A percentile compares a stretch with the other conserved stretches of the same genome.
These are phyloP conservation scores for Globodera rostochiensis DNA, from an alignment of 1,140 invertebrate species.

Conservation along the genomic window DNA sequence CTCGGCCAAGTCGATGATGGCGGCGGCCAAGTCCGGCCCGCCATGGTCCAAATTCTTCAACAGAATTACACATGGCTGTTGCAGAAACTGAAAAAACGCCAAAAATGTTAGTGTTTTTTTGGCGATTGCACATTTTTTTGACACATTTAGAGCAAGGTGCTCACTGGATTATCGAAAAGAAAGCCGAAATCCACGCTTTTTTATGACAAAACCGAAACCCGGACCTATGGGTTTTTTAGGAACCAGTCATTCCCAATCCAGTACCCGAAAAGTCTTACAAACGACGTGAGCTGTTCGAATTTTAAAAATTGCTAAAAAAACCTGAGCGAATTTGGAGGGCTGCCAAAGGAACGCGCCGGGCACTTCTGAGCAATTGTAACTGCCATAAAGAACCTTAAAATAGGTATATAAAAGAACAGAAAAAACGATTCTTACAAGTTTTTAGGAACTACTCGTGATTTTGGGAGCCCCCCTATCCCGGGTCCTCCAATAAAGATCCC, in stretches of 20 bases:
- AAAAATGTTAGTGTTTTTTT: neutral
- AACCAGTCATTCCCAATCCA: no score
- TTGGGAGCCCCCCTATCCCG: neutral
- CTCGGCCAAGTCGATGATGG: constrained; percentile 83
- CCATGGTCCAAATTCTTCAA: constrained; percentile 94
- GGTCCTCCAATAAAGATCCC: no score
- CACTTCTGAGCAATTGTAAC: constrained; percentile 90
- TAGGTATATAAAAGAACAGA: neutral
- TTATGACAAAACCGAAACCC: neutral
- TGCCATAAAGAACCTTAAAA: constrained; percentile 80
- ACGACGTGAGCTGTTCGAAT: constrained; percentile 2
- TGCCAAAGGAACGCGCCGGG: constrained; percentile 97
- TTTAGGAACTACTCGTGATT: neutral
- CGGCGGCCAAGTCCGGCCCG: constrained; percentile 85
- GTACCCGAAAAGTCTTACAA: constrained; percentile 12
- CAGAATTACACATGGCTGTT: constrained; percentile 85
- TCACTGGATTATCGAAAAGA: no score
- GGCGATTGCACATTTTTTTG: neutral
- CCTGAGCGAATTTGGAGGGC: constrained; percentile 83
- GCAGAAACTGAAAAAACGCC: constrained; percentile 74
- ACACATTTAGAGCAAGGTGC: constrained; percentile 4
- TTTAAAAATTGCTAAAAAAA: constrained; percentile 56
- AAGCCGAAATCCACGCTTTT: no score
- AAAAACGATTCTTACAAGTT: neutral
- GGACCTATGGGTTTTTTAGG: no score